Percentiles rank a stretch among this genome's conserved stretches.
Evolutionary conservation across 2,113 vertebrate species (phyloP).

Genomic region (Nymphicus hollandicus): DNA sequence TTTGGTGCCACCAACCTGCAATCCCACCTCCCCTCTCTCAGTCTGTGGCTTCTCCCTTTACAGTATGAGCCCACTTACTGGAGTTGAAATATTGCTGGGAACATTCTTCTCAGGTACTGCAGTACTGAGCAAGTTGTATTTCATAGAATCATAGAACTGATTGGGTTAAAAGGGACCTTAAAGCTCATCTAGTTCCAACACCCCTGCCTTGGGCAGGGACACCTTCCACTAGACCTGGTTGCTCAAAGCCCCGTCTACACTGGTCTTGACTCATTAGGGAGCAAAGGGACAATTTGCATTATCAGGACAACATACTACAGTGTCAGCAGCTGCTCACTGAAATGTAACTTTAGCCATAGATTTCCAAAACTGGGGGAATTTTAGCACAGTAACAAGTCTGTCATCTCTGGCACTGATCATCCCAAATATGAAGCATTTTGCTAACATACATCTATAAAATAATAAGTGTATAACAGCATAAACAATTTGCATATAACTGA

Average conservation of each 20-base stretch:
- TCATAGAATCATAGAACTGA: background rate
- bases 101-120: background rate
- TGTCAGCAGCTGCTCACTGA: background rate
- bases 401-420: background rate
- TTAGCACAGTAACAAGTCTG: background rate
- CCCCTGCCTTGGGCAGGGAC: background rate
- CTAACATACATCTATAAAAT: rapidly evolving
- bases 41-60: background rate
- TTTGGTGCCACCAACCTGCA: background rate
- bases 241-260: background rate
- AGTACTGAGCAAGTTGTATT: background rate
- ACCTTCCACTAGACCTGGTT: background rate
- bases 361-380: background rate
- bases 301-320: background rate
- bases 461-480: background rate
- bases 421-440: background rate
- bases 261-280: background rate
- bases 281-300: background rate
- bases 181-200: background rate
- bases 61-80: background rate
- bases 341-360: background rate
- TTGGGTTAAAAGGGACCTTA: background rate
- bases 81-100: background rate
- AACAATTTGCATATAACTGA: background rate
- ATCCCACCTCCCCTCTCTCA: rapidly evolving